Evolutionary conservation across 2,888 invertebrate species (phyloP), one percentile per base, ranked within the genome.

Genomic region (Phoenoteleia sp.): DNA sequence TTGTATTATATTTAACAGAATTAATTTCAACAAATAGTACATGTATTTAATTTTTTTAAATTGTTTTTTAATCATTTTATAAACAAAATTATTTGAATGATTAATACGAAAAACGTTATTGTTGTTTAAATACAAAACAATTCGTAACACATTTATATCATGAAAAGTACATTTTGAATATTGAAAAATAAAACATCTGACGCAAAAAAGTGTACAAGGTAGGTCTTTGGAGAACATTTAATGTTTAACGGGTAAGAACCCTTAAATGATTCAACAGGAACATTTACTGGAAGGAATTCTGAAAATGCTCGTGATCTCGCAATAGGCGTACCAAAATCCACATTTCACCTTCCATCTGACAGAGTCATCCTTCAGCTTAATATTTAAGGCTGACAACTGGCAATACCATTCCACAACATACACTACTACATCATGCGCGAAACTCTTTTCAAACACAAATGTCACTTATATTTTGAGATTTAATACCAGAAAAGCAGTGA

Each of bases 321-420:
- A 79, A 83, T 71, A 81, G 69, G 62, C 42, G 80, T 79, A 81
- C 85, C 58, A 62, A 81, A 72, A 54, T 60, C 67, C 47, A 66
- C 80, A 49, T 33, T 56, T 72, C 71, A 62, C 74, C 62, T 80
- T 72, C 49, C 67, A 3, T 69, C 85, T 69, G 66, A 79, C 85
- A 83, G 58, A 83, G 69, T 76, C 85, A 86, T 86, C 81, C 39
- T 76, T 88, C 87, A 84, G 71, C 84, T 88, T 87, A 88, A 87
- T 87, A 88, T 89, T 88, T 87, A 86, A 88, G 83, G 23, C 62
- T 81, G 77, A 86, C 85, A 87, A 87, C 72, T 82, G 74, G 85
- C 85, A 87, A 87, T 86, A 81, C 85, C 80, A 75, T 77, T 42
- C 36, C 39, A 67, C 42, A 45, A 19, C 54, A 66, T 23, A 45